Percentiles rank a stretch among this genome's conserved stretches.
phyloP scores from a whole-genome alignment of 92 coral and sea anemone genomes.

The Epizoanthus rinbou region DNA sequence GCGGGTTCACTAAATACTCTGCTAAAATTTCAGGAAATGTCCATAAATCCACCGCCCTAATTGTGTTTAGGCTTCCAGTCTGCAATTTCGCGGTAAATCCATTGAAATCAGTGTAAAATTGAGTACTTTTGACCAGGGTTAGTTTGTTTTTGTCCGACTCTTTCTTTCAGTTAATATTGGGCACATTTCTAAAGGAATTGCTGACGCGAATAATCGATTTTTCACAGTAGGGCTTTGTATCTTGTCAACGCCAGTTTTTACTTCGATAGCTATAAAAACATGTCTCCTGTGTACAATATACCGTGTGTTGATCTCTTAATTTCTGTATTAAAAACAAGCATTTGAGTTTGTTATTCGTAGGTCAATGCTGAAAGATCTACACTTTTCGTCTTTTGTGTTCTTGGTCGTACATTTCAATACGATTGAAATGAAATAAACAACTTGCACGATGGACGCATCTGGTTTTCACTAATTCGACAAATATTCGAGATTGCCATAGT shows the following conservation, averaged over 20 bases:
- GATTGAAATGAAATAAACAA: background rate
- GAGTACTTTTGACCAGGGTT: background rate
- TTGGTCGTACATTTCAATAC: background rate
- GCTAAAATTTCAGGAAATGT: conserved; percentile 47
- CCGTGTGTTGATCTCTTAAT: background rate
- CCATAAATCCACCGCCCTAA: conserved; percentile 38
- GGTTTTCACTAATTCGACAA: background rate
- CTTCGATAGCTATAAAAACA: conserved; percentile 1
- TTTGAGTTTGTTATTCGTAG: background rate
- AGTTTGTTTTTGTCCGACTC: background rate
- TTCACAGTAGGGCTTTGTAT: conserved; percentile 27
- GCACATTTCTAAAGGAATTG: conserved; percentile 22
- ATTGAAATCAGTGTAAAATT: background rate
- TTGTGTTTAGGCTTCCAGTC: background rate
- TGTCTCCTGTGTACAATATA: background rate
- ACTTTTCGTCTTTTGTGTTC: background rate
- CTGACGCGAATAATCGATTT: conserved; percentile 35
- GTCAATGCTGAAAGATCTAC: background rate
- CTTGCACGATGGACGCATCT: background rate
- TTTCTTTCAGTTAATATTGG: background rate
- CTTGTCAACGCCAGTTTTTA: background rate
- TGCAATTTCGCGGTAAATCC: background rate
- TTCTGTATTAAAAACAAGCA: conserved; percentile 3
- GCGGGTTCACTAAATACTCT: conserved; percentile 9
- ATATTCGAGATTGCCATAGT: too few relatives aligned